Evolutionary conservation across 1,140 invertebrate species (phyloP).

Genomic region (Drepana arcuata): DNA sequence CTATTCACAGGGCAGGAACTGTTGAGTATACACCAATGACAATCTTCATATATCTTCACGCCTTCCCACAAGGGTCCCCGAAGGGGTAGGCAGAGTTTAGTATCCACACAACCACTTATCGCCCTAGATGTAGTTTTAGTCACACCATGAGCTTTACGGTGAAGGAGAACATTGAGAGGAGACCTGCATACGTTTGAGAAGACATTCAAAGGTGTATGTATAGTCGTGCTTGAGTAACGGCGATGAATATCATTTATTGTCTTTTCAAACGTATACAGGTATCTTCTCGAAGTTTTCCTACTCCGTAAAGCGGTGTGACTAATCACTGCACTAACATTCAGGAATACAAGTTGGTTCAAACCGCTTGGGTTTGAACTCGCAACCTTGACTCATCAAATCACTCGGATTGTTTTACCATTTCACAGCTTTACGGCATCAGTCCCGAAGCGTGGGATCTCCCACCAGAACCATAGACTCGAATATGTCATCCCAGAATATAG

Average conservation of each 20-base stretch:
- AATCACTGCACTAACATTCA: too few species aligned
- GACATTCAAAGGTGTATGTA: too few species aligned
- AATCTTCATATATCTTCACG: background rate
- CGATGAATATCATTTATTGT: too few species aligned
- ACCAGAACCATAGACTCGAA: slow-evolving; percentile 8
- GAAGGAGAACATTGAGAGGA: too few species aligned
- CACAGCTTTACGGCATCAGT: too few species aligned
- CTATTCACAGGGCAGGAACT: slow-evolving; percentile 15
- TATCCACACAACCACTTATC: background rate
- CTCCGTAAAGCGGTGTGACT: too few species aligned
- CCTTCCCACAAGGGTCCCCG: background rate
- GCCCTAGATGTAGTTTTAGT: background rate
- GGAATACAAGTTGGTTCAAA: background rate
- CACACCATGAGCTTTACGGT: background rate
- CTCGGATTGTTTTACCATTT: background rate
- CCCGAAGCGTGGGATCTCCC: background rate
- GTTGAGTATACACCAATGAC: slow-evolving; percentile 24
- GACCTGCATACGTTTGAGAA: too few species aligned
- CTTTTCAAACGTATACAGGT: too few species aligned
- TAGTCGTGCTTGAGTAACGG: too few species aligned
- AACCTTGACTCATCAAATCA: background rate
- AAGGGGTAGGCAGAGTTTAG: background rate
- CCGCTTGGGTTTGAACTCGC: background rate
- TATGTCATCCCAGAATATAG: slow-evolving; percentile 10
- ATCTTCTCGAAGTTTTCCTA: too few species aligned